Base-by-base conservation (phyloP, 2,797 vertebrate species). In the Typhlichthys eigenmanni region DNA sequence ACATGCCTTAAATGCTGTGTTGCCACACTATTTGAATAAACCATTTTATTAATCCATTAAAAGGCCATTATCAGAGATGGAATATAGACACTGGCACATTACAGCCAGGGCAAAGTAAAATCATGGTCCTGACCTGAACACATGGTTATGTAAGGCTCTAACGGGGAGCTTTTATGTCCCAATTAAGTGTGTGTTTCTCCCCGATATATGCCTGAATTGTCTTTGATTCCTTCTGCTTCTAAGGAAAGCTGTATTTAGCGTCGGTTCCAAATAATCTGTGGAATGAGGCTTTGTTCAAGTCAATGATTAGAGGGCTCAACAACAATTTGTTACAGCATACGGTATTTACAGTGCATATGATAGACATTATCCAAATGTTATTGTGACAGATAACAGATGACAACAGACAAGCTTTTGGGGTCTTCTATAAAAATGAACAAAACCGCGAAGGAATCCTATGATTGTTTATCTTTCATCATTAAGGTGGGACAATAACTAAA, bases 391-490 rank as follows among this genome's bases (percentile, higher is more conserved):
- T 48, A 52, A 66, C 6, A 29, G 64, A 47, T 16, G 55, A 68
- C 50, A 52, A 66, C 6, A 29, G 63, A 47, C 17, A 57, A 1
- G 19, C 32, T 46, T 62, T 45, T 43, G 71, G 57, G 48, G 49
- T 58, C 74, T 88, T 87, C 24, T 82, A 77, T 86, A 78, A 66
- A 34, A 60, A 80, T 70, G 73, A 86, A 80, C 60, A 76, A 34
- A 51, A 64, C 62, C 75, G 83, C 84, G 76, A 81, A 68, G 76
- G 60, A 75, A 73, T 88, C 86, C 83, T 86, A 84, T 80, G 24
- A 86, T 75, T 85, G 82, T 89, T 90, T 85, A 87, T 83, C 67
- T 78, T 75, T 24, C 66, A 68, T 69, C 62, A 29, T 58, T 78
- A 72, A 80, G 61, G 75, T 80, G 79, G 84, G 76, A 72, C 77